These are phyloP conservation scores for Eubucco bourcierii DNA, from an alignment of 2,113 vertebrate genomes.

Conservation along the genomic window DNA sequence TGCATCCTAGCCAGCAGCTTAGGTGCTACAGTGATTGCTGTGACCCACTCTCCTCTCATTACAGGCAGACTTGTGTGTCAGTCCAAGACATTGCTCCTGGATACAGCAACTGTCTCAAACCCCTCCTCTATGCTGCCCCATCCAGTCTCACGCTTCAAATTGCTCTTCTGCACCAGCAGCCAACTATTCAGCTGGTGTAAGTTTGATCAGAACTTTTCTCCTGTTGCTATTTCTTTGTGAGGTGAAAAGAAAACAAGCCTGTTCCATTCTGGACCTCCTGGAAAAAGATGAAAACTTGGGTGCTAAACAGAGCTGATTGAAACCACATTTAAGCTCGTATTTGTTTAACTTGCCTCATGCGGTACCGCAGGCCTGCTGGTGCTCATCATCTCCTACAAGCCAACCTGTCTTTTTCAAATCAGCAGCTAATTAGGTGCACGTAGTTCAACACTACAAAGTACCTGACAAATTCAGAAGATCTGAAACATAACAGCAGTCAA, in stretches of 20 bases:
- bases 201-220: background rate
- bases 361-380: background rate
- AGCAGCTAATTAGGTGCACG: background rate
- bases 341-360: background rate
- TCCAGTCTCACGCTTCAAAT: accelerated
- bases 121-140: accelerated
- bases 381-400: background rate
- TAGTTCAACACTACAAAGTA: background rate
- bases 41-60: background rate
- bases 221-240: background rate
- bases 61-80: background rate
- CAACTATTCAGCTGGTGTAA: accelerated
- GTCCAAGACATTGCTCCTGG: background rate
- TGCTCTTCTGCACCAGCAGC: background rate
- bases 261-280: background rate
- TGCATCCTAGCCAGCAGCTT: background rate
- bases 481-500: background rate
- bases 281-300: background rate
- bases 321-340: background rate
- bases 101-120: background rate
- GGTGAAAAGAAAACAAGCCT: constrained; percentile 1
- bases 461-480: background rate
- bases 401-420: background rate
- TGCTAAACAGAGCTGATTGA: background rate
- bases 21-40: background rate